Evolutionary conservation across 2,797 vertebrate species (phyloP).

Genomic region (Notamacropus eugenii): DNA sequence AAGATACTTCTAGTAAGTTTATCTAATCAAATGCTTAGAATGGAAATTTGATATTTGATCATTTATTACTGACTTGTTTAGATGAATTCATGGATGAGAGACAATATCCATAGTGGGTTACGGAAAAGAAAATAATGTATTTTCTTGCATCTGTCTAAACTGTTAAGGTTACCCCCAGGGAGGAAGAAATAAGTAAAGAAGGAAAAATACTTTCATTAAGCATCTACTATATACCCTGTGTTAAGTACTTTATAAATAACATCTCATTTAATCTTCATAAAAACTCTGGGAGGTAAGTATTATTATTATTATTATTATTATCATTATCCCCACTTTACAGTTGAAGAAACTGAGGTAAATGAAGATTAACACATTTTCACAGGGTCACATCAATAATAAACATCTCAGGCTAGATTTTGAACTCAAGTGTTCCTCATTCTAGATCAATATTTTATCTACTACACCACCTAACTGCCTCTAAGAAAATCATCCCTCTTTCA

Average conservation of each 20-base stretch:
- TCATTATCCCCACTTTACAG: not conserved
- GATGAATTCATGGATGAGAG: not conserved
- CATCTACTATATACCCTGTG: not conserved
- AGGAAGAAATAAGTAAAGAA: not conserved
- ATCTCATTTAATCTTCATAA: not conserved
- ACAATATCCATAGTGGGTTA: not conserved
- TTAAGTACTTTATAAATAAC: not conserved
- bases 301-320: not conserved
- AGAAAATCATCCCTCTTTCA: not conserved
- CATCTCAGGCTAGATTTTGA: not conserved
- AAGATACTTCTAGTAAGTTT: not conserved
- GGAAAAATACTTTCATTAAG: not conserved
- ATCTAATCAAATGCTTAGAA: not conserved
- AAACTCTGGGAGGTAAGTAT: not conserved
- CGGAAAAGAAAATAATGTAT: not conserved
- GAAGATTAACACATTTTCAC: not conserved
- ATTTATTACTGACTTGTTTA: slow-evolving; percentile 24
- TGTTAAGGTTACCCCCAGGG: not conserved
- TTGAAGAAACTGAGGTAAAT: not conserved
- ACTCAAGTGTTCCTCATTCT: not conserved
- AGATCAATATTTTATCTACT: not conserved
- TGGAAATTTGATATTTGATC: slow-evolving; percentile 13
- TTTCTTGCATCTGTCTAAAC: not conserved
- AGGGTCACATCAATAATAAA: not conserved
- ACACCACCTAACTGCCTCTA: not conserved